Conservation (phyloP, 2,888 invertebrate genomes). For the Salticus scenicus region DNA sequence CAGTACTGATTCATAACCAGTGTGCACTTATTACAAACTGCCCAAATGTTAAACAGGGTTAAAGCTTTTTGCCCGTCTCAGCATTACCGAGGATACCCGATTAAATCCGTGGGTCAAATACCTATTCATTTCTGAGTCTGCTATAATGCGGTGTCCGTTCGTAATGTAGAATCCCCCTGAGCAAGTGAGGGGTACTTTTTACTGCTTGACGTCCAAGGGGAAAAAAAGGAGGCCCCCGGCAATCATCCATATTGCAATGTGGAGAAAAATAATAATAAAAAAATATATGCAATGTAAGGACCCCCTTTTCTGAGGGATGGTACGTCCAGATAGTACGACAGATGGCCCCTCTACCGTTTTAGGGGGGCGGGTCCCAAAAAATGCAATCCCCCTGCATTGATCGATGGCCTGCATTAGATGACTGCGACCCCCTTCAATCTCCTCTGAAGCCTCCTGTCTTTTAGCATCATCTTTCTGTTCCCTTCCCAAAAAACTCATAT, state of each 20-base stretch:
- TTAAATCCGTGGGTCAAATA: slow-evolving; percentile 63
- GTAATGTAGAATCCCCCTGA: slow-evolving; percentile 41
- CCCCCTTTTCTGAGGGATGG: slow-evolving; percentile 18
- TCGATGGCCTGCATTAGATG: slow-evolving; percentile 65
- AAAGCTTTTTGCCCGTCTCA: slow-evolving; percentile 41
- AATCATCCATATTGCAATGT: slow-evolving; percentile 64
- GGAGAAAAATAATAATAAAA: slow-evolving; percentile 39
- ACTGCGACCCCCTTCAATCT: slow-evolving; percentile 40
- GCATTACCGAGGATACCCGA: slow-evolving; percentile 18
- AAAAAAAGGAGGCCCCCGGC: slow-evolving; percentile 13
- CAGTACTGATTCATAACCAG: slow-evolving; percentile 50
- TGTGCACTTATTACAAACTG: slow-evolving; percentile 34
- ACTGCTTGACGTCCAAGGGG: slow-evolving; percentile 18
- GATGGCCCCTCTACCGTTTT: slow-evolving; percentile 62
- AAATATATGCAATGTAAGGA: slow-evolving; percentile 10
- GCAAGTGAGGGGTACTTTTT: not conserved
- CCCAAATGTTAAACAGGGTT: slow-evolving; percentile 59
- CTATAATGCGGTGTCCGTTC: slow-evolving; percentile 52
- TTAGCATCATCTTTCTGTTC: slow-evolving; percentile 61
- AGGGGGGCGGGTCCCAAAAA: slow-evolving; percentile 49
- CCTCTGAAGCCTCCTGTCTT: slow-evolving; percentile 43
- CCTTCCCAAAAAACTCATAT: slow-evolving; percentile 56
- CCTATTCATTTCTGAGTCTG: slow-evolving; percentile 55
- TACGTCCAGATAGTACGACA: slow-evolving; percentile 63
- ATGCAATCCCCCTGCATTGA: slow-evolving; percentile 57